Evolutionary conservation across 2,797 vertebrate genomes (phyloP).

Genomic region (Sternarchorhynchus goeldii): DNA sequence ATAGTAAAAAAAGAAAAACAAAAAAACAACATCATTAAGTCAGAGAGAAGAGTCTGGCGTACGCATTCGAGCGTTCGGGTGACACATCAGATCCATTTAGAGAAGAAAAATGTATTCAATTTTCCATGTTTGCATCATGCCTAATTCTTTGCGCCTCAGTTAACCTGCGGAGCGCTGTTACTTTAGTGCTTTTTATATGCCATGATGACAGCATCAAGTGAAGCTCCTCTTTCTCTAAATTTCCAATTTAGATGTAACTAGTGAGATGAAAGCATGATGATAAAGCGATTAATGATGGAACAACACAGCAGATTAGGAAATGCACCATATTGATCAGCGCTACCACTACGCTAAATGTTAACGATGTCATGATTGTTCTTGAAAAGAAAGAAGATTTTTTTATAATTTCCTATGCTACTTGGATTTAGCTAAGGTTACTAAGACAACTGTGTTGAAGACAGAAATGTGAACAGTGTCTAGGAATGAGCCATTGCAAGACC

Average conservation of each 20-base stretch:
- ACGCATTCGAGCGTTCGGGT: constrained; percentile 66
- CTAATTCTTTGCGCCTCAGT: constrained; percentile 65
- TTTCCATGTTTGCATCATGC: constrained; percentile 69
- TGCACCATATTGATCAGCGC: constrained; percentile 33
- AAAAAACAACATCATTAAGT: constrained; percentile 70
- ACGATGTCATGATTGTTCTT: constrained; percentile 52
- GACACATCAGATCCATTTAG: constrained; percentile 73
- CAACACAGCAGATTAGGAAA: constrained; percentile 53
- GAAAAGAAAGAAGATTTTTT: constrained; percentile 21
- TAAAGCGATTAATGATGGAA: constrained; percentile 56
- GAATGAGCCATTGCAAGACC: no score
- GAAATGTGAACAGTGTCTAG: no score
- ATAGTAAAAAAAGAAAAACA: constrained; percentile 53
- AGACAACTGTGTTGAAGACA: neutral
- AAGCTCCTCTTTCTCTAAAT: constrained; percentile 60
- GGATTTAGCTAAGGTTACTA: constrained; percentile 18
- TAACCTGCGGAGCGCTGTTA: constrained; percentile 64
- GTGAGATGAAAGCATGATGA: constrained; percentile 54
- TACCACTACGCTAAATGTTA: constrained; percentile 50
- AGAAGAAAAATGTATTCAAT: constrained; percentile 75
- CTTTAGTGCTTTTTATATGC: constrained; percentile 54
- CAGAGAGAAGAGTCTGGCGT: constrained; percentile 61
- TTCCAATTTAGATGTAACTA: constrained; percentile 67
- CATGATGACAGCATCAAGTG: constrained; percentile 49
- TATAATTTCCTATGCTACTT: neutral